Evolutionary conservation across 2,888 invertebrate species (phyloP).

Genomic region (Parnassius orleans): DNA sequence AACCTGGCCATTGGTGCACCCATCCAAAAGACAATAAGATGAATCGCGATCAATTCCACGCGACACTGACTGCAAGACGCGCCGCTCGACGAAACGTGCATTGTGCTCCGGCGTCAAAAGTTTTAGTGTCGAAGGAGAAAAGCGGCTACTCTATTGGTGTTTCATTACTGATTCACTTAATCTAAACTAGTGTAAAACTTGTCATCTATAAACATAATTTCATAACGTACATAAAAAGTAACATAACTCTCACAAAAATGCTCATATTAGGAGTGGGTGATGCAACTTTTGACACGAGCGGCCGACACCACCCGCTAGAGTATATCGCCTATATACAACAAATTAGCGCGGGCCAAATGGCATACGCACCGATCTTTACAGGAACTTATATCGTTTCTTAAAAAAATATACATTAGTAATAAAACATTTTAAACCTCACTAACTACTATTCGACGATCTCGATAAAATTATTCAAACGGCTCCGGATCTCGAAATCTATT

Average conservation of each 20-base stretch:
- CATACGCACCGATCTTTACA: constrained; percentile 71
- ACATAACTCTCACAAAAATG: constrained; percentile 79
- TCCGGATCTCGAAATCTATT: constrained; percentile 78
- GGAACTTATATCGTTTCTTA: constrained; percentile 81
- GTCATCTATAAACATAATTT: constrained; percentile 72
- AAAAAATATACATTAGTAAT: constrained; percentile 79
- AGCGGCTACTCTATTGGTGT: constrained; percentile 82
- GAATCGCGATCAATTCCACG: constrained; percentile 18
- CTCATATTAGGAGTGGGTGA: constrained; percentile 75
- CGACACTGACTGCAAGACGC: constrained; percentile 31
- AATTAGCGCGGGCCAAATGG: constrained; percentile 59
- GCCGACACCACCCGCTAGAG: constrained; percentile 48
- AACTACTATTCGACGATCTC: constrained; percentile 79
- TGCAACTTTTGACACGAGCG: constrained; percentile 52
- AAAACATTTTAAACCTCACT: constrained; percentile 81
- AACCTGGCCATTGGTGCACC: neutral
- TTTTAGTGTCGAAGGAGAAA: constrained; percentile 75
- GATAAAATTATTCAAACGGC: constrained; percentile 73
- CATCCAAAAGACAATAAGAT: constrained; percentile 28
- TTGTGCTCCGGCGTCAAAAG: constrained; percentile 69
- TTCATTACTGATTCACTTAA: constrained; percentile 78
- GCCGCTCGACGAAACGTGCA: constrained; percentile 40
- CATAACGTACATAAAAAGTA: constrained; percentile 75
- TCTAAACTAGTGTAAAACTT: constrained; percentile 80
- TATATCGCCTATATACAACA: constrained; percentile 75